Evolutionary conservation across 2,113 vertebrate genomes (phyloP).

Genomic region (Melanerpes aurifrons): DNA sequence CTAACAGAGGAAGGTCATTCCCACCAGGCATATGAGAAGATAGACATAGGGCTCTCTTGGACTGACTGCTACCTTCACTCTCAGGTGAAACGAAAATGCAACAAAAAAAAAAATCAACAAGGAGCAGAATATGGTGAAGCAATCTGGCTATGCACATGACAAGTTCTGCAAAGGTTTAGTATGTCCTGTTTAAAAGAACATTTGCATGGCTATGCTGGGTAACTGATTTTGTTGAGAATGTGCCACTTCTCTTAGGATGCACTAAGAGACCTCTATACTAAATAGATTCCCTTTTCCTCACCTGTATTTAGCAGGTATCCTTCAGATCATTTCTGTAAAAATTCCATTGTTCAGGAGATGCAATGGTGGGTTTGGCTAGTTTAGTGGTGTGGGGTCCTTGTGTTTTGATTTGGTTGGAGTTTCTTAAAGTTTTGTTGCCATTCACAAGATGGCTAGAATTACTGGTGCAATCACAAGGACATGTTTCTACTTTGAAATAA

Average conservation of each 20-base stretch:
- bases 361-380: neutral
- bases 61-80: neutral
- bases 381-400: neutral
- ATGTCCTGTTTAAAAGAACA: neutral
- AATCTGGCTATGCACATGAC: accelerated
- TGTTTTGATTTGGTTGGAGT: neutral
- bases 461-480: neutral
- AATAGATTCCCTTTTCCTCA: neutral
- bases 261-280: neutral
- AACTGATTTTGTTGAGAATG: neutral
- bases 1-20: neutral
- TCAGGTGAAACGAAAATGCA: neutral
- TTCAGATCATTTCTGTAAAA: neutral
- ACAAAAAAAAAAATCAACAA: neutral
- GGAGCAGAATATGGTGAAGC: neutral
- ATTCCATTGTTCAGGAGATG: neutral
- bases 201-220: neutral
- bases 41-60: neutral
- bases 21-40: neutral
- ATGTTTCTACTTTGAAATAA: neutral
- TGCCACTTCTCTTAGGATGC: neutral
- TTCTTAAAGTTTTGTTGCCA: neutral
- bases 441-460: neutral
- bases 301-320: neutral
- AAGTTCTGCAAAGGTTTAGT: neutral